Conservation (phyloP, 1,140 invertebrate species). For the Agrilus planipennis region DNA sequence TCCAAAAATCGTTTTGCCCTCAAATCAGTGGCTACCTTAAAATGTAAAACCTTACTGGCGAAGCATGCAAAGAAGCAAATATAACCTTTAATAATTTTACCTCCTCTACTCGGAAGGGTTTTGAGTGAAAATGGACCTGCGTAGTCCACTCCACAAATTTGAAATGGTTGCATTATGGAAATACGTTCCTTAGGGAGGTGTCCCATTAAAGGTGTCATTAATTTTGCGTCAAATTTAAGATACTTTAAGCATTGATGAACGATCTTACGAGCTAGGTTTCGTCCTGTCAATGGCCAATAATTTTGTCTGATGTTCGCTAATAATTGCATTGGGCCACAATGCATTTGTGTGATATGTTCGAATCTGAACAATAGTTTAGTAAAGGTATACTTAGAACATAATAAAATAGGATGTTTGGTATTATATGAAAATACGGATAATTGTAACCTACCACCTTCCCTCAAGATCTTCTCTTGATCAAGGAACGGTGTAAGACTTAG, state of each 20-base stretch:
- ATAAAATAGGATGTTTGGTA: slow-evolving; percentile 33
- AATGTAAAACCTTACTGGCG: too few relatives aligned
- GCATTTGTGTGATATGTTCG: slow-evolving; percentile 21
- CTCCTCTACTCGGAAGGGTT: too few relatives aligned
- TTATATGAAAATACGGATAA: slow-evolving; percentile 21
- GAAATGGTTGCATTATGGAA: too few relatives aligned
- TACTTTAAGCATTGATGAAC: background rate
- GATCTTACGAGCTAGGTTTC: background rate
- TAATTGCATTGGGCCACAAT: background rate
- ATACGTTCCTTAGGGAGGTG: too few relatives aligned
- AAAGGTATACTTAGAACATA: slow-evolving; percentile 26
- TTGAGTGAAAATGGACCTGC: too few relatives aligned
- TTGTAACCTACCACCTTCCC: slow-evolving; percentile 32
- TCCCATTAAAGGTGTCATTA: background rate
- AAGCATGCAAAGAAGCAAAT: too few relatives aligned
- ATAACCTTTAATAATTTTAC: too few relatives aligned
- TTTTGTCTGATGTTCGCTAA: background rate
- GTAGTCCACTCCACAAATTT: too few relatives aligned
- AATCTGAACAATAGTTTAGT: slow-evolving; percentile 27
- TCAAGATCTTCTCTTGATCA: slow-evolving; percentile 27
- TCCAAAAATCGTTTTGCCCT: too few relatives aligned
- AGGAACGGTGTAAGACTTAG: slow-evolving; percentile 25
- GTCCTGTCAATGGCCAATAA: background rate
- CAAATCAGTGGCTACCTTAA: too few relatives aligned
- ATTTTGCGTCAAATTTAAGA: background rate